These are phyloP conservation scores for Gnatocerus cornutus DNA, from an alignment of 2,888 invertebrate genomes.

Conservation along the genomic window DNA sequence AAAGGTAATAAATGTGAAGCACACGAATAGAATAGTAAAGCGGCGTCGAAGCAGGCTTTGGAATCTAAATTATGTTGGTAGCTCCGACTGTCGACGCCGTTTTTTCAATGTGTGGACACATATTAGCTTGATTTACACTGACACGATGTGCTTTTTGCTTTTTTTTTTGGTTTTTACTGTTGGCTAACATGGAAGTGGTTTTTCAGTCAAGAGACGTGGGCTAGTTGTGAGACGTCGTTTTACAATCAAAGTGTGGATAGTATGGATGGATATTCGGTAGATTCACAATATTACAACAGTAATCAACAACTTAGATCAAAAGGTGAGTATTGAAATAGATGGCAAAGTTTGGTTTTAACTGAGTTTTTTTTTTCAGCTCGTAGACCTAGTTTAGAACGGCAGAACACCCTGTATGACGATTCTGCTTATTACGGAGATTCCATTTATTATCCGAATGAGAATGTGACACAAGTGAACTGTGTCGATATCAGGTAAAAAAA, in stretches of 20 bases:
- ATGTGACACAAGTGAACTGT: constrained; percentile 65
- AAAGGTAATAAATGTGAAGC: constrained; percentile 70
- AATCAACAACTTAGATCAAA: constrained; percentile 64
- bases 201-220: constrained; percentile 71
- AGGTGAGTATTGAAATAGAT: constrained; percentile 55
- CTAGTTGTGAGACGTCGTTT: constrained; percentile 73
- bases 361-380: constrained; percentile 64
- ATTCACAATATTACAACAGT: constrained; percentile 71
- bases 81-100: too few relatives aligned
- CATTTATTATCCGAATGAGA: constrained; percentile 67
- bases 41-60: background rate
- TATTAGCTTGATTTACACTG: background rate
- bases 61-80: too few relatives aligned
- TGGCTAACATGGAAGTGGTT: background rate
- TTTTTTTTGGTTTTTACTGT: constrained; percentile 16
- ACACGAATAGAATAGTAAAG: constrained; percentile 26
- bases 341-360: constrained; percentile 19
- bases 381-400: constrained; percentile 86
- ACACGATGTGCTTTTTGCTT: constrained; percentile 6
- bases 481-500: constrained; percentile 61
- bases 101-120: background rate
- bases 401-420: constrained; percentile 86
- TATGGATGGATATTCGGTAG: constrained; percentile 68
- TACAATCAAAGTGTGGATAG: constrained; percentile 69
- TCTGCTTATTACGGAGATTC: constrained; percentile 75